phyloP scores from a whole-genome alignment of 2,797 vertebrate genomes.

The Intellagama lesueurii region DNA sequence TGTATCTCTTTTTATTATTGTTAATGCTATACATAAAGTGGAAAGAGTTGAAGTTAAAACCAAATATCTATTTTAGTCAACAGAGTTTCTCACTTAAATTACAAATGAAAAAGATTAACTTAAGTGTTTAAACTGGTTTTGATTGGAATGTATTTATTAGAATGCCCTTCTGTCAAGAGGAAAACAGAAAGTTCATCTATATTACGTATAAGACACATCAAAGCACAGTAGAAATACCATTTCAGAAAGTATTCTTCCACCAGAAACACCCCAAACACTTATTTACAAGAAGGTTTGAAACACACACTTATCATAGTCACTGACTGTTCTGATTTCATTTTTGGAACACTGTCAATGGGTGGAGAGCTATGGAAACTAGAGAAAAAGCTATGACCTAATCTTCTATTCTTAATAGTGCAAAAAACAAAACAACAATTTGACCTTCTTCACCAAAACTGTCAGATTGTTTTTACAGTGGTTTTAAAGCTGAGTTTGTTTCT shows the following conservation, averaged over 20 bases:
- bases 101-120: background rate
- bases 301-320: conserved; percentile 49
- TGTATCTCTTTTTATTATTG: background rate
- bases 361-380: conserved; percentile 46
- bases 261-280: conserved; percentile 35
- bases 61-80: background rate
- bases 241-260: conserved; percentile 55
- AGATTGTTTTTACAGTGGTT: background rate
- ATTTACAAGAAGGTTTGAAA: conserved; percentile 5
- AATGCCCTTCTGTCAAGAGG: background rate
- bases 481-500: conserved; percentile 1
- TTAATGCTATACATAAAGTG: background rate
- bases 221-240: conserved; percentile 55
- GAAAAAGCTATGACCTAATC: conserved; percentile 68
- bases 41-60: conserved; percentile 8
- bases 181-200: background rate
- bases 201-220: background rate
- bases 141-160: background rate
- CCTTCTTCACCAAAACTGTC: conserved; percentile 24
- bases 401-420: background rate
- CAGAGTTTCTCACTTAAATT: background rate
- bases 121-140: background rate
- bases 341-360: conserved; percentile 69
- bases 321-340: conserved; percentile 61
- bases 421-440: conserved; percentile 45